phyloP scores from a whole-genome alignment of 2,797 vertebrate genomes.

The Aeoliscus strigatus region DNA sequence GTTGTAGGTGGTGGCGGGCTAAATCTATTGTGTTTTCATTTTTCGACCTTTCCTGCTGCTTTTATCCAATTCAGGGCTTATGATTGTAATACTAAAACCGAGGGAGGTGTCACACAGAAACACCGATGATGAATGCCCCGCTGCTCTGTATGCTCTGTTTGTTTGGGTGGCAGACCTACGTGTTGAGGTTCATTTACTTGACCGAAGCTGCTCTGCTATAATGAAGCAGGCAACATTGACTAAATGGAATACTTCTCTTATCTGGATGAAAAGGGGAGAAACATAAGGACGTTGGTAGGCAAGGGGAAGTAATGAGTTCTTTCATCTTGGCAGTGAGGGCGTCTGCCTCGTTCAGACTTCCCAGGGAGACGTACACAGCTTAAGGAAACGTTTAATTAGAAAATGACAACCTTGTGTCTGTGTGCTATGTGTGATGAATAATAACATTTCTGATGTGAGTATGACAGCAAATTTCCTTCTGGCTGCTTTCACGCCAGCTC shows the following conservation, averaged over 20 bases:
- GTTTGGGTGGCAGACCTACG: conserved; percentile 51
- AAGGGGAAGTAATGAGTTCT: conserved; percentile 70
- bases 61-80: conserved; percentile 66
- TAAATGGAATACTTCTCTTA: conserved; percentile 67
- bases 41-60: conserved; percentile 57
- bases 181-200: conserved; percentile 63
- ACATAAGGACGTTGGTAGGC: conserved; percentile 57
- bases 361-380: conserved; percentile 69
- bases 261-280: conserved; percentile 61
- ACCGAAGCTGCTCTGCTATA: conserved; percentile 36
- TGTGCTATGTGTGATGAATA: conserved; percentile 50
- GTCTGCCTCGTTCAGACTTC: conserved; percentile 59
- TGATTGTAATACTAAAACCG: conserved; percentile 74
- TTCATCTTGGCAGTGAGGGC: conserved; percentile 66
- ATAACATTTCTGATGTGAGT: conserved; percentile 56
- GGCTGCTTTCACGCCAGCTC: conserved; percentile 28
- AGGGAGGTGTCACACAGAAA: conserved; percentile 64
- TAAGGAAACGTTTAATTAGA: conserved; percentile 78
- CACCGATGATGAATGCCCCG: conserved; percentile 64
- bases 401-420: conserved; percentile 69
- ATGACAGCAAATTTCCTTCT: conserved; percentile 50
- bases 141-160: conserved; percentile 59
- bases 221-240: conserved; percentile 51
- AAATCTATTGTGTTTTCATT: conserved; percentile 64
- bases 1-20: conserved; percentile 47